Percentiles rank a stretch among this genome's conserved stretches.
These are phyloP conservation scores for Puntigrus tetrazona DNA, from an alignment of 2,113 vertebrate genomes.

Conservation along the genomic window DNA sequence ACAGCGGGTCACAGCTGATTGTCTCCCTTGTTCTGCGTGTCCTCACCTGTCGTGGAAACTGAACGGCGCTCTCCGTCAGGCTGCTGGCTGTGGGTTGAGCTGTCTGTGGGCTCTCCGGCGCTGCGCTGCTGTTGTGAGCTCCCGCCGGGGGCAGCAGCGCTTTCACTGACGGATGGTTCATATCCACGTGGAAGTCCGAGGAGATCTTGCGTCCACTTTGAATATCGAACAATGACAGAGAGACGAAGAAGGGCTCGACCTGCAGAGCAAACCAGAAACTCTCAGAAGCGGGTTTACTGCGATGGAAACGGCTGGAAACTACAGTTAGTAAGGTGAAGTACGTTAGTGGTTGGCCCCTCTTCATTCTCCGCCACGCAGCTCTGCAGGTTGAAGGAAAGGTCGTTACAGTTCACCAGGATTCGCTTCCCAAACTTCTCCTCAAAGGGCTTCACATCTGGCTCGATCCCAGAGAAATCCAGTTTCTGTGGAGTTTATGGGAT, in stretches of 20 bases:
- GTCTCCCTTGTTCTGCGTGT: neutral
- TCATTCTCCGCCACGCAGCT: slow-evolving; percentile 97
- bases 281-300: neutral
- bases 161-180: slow-evolving; percentile 90
- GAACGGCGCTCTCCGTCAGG: slow-evolving; percentile 80
- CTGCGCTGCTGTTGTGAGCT: slow-evolving; percentile 80
- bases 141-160: slow-evolving; percentile 79
- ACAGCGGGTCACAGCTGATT: neutral
- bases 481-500: slow-evolving; percentile 73
- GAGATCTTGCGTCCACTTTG: slow-evolving; percentile 93
- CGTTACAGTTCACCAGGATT: slow-evolving; percentile 93
- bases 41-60: slow-evolving; percentile 90
- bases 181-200: slow-evolving; percentile 94
- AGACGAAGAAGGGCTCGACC: slow-evolving; percentile 98
- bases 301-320: neutral
- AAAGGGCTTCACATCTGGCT: slow-evolving; percentile 92
- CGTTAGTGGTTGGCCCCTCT: slow-evolving; percentile 97
- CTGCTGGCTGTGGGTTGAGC: slow-evolving; percentile 74
- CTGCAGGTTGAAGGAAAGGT: slow-evolving; percentile 96
- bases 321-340: slow-evolving; percentile 60
- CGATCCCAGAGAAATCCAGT: slow-evolving; percentile 90
- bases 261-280: slow-evolving; percentile 59
- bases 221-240: slow-evolving; percentile 91
- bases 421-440: slow-evolving; percentile 97
- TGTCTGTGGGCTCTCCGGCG: slow-evolving; percentile 69